Evolutionary conservation across 2,113 vertebrate species (phyloP), one percentile per base, ranked within the genome.

Genomic region (Cynoglossus semilaevis): DNA sequence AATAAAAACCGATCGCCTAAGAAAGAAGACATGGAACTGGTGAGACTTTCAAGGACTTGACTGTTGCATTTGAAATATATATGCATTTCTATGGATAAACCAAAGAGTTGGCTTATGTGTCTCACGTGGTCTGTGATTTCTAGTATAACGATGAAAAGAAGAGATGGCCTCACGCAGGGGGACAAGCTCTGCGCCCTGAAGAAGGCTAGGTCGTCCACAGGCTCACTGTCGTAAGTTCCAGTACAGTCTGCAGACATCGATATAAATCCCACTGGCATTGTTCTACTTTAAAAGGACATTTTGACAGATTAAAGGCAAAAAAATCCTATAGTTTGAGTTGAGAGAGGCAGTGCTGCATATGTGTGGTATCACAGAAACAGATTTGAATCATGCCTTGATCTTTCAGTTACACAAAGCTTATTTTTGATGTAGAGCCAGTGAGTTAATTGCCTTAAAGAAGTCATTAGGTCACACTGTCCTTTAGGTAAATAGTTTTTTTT

Each of bases 131-230:
- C 8, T 57, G 4, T 74, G 13, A 62, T 60, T 51, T 38, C 3
- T 58, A 99, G 94, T 97, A 96, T 70, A 92, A 93, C 54, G 94
- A 96, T 52, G 94, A 96, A 1, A 93, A 95, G 40, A 94, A 96
- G 84, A 70, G 87, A 82, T 14, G 80, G 88, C 47, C 51, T 95
- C 50, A 99, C 96, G 0, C 96, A 99, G 89, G 96, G 96, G 0
- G 96, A 99, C 76, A 94, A 93, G 76, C 95, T 99, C 18, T 90
- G 94, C 70, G 94, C 91, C 44, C 85, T 99, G 85, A 99, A 99
- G 89, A 95, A 94, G 62, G 74, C 92, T 53, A 93, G 93, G 87
- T 47, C 83, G 7, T 57, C 91, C 54, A 36, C 90, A 0, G 72
- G 92, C 54, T 93, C 94, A 0, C 79, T 97, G 81, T 91, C 91